phyloP scores from a whole-genome alignment of 2,888 invertebrate species.

The Morinoia aosen region DNA sequence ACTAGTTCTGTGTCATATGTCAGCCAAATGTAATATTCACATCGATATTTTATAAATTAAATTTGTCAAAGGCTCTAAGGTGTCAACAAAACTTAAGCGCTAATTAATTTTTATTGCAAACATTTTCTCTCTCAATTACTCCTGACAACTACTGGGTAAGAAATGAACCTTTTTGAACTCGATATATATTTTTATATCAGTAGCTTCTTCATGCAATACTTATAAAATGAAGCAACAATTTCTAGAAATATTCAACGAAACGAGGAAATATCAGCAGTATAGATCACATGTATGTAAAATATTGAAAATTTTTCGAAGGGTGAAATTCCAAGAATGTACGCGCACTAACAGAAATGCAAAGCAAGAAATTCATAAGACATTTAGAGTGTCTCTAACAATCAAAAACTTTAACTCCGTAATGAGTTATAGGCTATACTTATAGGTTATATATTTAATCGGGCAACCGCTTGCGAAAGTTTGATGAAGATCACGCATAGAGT shows the following conservation, averaged over 20 bases:
- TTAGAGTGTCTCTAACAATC: background rate
- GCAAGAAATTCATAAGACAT: background rate
- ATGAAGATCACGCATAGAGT: background rate
- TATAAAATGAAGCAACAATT: constrained; percentile 2
- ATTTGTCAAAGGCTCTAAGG: background rate
- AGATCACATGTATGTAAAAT: background rate
- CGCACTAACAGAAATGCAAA: background rate
- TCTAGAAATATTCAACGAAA: constrained; percentile 5
- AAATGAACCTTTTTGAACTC: background rate
- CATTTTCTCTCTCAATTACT: background rate
- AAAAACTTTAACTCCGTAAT: background rate
- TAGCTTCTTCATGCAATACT: background rate
- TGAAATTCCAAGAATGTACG: background rate
- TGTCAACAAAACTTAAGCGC: no score
- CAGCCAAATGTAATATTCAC: background rate
- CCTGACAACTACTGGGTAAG: background rate
- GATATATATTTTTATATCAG: background rate
- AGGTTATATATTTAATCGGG: background rate
- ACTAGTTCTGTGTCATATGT: background rate
- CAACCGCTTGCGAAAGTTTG: background rate
- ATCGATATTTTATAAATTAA: background rate
- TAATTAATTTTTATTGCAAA: no score
- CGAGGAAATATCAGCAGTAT: background rate
- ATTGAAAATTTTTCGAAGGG: background rate
- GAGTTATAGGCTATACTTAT: background rate